A percentile compares a stretch with the other conserved stretches of the same genome.
Evolutionary conservation across 1,140 invertebrate genomes (phyloP).

Genomic region (Drosophila lowei): DNA sequence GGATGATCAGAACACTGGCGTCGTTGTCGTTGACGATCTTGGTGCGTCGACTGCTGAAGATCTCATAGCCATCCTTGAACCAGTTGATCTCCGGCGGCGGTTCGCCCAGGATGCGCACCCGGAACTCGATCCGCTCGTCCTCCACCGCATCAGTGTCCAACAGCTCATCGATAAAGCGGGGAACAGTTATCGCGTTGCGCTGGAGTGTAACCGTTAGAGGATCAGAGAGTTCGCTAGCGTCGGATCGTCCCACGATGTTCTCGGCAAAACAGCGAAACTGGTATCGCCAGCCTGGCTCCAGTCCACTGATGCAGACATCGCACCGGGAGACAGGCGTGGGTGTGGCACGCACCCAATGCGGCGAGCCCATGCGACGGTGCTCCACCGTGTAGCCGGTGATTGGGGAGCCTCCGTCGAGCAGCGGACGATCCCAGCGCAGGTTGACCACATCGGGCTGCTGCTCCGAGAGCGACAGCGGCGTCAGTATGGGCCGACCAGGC

Average conservation of each 20-base stretch:
- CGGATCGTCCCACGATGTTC: slow-evolving; percentile 92
- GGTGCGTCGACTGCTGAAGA: slow-evolving; percentile 91
- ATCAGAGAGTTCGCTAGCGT: slow-evolving; percentile 90
- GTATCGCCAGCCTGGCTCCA: slow-evolving; percentile 94
- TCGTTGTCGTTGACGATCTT: slow-evolving; percentile 90
- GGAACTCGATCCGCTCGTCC: slow-evolving; percentile 92
- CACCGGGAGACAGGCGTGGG: slow-evolving; percentile 87
- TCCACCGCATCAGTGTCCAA: slow-evolving; percentile 88
- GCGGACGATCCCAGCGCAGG: slow-evolving; percentile 92
- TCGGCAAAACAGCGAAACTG: slow-evolving; percentile 94
- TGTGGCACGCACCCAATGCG: slow-evolving; percentile 90
- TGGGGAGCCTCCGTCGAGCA: slow-evolving; percentile 93
- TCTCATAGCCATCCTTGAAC: slow-evolving; percentile 95
- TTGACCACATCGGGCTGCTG: slow-evolving; percentile 93
- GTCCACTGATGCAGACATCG: slow-evolving; percentile 89
- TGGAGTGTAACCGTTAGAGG: slow-evolving; percentile 90
- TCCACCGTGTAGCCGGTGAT: slow-evolving; percentile 93
- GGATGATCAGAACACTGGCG: slow-evolving; percentile 90
- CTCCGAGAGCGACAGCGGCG: slow-evolving; percentile 86
- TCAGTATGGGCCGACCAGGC: slow-evolving; percentile 90
- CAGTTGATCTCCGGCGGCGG: slow-evolving; percentile 95
- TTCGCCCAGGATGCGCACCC: slow-evolving; percentile 91
- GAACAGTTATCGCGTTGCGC: slow-evolving; percentile 86
- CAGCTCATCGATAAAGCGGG: slow-evolving; percentile 88
- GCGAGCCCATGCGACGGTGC: slow-evolving; percentile 89